Evolutionary conservation across 2,113 vertebrate genomes (phyloP), one percentile per base, ranked within the genome.

Genomic region (Callaeas wilsoni): DNA sequence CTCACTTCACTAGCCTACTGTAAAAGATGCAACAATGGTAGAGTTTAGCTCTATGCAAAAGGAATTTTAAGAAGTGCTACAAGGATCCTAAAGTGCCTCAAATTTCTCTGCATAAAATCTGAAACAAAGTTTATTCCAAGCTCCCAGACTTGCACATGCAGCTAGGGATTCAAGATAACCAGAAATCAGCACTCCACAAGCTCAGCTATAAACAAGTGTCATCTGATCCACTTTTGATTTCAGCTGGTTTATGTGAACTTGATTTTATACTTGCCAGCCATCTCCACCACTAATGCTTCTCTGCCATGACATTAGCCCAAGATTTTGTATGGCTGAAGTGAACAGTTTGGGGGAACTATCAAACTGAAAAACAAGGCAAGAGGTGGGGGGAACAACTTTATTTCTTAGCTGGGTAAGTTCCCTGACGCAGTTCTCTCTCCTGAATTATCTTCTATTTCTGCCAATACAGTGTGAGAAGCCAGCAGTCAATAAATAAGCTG

Each of bases 311-410:
- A 67, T 39, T 39, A 75, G 52, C 9, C 4, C 47, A 84, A 52
- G 22, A 85, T 30, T 89, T 44, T 64, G 27, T 17, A 44, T 3
- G 27, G 53, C 19, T 82, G 57, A 71, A 76, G 27, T 35, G 80
- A 82, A 64, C 9, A 68, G n/a, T 30, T 56, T 41, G 29, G 9
- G 41, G 35, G 8, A 90, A 52, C 16, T 47, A 79, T 29, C 12
- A 87, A 82, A 89, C 49, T 46, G 9, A 53, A 95, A 88, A 79
- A 44, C 5, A 85, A 84, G 11, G 13, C 25, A 73, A 64, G 19
- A n/a, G 22, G 4, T 21, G 7, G 2, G 1, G 4, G 7, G 42
- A 13, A 2, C 4, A 59, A 5, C 21, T 22, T 50, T 10, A 79
- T 64, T 84, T 73, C 49, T 53, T 55, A 68, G 6, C 52, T 50